Evolutionary conservation across 2,797 vertebrate species (phyloP).

Genomic region (Bufotes viridis): DNA sequence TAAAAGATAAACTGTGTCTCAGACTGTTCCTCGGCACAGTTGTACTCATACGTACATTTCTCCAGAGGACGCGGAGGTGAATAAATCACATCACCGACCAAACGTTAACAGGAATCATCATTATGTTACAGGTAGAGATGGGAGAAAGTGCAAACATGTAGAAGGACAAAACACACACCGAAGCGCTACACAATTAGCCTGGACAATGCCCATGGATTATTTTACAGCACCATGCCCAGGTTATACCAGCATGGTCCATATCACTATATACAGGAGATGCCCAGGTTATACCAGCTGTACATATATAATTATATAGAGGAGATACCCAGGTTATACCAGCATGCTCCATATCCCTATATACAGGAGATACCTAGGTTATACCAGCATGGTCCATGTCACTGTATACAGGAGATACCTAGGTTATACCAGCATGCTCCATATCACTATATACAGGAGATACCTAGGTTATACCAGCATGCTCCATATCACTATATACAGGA

Average conservation of each 20-base stretch:
- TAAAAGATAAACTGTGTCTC: slow-evolving; percentile 43
- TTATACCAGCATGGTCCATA: background rate
- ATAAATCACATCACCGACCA: background rate
- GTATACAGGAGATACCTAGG: background rate
- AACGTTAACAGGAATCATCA: background rate
- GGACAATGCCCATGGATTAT: background rate
- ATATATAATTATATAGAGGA: background rate
- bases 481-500: background rate
- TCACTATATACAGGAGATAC: background rate
- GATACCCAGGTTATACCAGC: background rate
- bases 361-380: background rate
- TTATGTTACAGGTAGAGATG: background rate
- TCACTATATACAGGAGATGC: background rate
- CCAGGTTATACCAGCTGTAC: background rate
- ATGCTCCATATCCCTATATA: background rate
- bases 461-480: background rate
- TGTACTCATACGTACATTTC: slow-evolving; percentile 1
- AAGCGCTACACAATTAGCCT: background rate
- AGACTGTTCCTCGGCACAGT: background rate
- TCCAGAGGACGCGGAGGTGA: slow-evolving; percentile 13
- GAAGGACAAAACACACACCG: background rate
- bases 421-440: background rate
- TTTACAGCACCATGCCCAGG: background rate
- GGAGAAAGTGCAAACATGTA: background rate
- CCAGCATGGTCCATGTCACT: background rate